phyloP scores from a whole-genome alignment of 2,113 vertebrate species.

The Fulica atra region DNA sequence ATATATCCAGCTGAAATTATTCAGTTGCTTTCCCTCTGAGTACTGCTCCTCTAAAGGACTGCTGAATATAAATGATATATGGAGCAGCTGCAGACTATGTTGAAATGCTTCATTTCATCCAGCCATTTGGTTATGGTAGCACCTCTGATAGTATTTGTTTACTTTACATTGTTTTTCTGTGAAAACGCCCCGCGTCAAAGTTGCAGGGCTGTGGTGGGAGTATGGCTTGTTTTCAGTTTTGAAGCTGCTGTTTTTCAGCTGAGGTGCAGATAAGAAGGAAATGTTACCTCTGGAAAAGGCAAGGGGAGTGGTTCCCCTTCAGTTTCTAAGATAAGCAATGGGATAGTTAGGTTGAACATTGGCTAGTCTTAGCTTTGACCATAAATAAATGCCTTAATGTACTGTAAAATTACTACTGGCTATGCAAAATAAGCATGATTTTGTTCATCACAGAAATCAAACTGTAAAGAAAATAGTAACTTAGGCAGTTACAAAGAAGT shows the following conservation, averaged over 20 bases:
- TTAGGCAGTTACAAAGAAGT: background rate
- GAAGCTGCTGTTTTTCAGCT: background rate
- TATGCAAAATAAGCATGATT: slow-evolving; percentile 44
- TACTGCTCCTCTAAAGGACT: background rate
- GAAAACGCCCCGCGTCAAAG: background rate
- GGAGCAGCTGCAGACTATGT: background rate
- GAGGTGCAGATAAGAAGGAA: background rate
- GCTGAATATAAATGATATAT: background rate
- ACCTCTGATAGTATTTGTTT: background rate
- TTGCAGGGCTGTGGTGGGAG: background rate
- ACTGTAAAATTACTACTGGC: slow-evolving; percentile 49
- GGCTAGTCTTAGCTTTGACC: background rate
- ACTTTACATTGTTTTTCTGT: background rate
- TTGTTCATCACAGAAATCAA: slow-evolving; percentile 36
- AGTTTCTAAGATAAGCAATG: background rate
- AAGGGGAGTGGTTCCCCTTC: background rate
- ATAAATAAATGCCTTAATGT: background rate
- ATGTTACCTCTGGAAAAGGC: background rate
- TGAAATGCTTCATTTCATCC: background rate
- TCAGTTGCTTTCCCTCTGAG: background rate
- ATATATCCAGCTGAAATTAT: background rate
- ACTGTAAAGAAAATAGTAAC: background rate
- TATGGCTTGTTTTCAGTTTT: background rate
- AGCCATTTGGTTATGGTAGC: background rate
- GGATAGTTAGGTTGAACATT: background rate